Conservation (phyloP, 2,113 vertebrate genomes). For the Cebus imitator region DNA sequence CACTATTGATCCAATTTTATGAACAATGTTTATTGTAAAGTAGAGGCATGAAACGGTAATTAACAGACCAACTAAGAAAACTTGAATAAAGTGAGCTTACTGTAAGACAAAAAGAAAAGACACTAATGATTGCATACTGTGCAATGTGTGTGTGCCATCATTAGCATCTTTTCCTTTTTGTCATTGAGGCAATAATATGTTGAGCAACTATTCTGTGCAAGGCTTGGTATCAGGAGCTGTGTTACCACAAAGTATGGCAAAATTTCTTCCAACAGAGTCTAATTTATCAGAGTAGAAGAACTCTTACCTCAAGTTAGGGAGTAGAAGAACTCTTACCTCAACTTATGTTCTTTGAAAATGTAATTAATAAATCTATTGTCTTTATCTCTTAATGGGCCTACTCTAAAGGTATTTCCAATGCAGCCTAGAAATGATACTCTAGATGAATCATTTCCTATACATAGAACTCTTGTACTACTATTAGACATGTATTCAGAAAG, state of each 20-base stretch:
- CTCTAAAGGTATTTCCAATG: background rate
- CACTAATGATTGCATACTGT: background rate
- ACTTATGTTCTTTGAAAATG: background rate
- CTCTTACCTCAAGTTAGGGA: background rate
- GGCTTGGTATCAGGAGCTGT: background rate
- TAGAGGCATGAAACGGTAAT: background rate
- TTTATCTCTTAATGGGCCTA: background rate
- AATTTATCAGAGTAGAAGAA: background rate
- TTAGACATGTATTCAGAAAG: background rate
- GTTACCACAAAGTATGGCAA: background rate
- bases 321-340: slow-evolving; percentile 2
- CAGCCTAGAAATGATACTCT: background rate
- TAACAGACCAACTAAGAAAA: background rate
- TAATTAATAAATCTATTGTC: background rate
- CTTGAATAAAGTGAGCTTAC: background rate
- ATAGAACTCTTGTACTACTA: background rate
- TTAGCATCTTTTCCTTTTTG: background rate
- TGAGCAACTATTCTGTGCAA: background rate
- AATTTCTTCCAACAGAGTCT: background rate
- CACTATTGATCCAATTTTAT: background rate
- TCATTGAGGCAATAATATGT: background rate
- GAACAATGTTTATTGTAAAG: background rate
- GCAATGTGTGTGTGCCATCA: background rate
- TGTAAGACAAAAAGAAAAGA: too few relatives aligned
- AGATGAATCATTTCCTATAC: background rate